Evolutionary conservation across 2,797 vertebrate species (phyloP).

Genomic region (Mico argentatus): DNA sequence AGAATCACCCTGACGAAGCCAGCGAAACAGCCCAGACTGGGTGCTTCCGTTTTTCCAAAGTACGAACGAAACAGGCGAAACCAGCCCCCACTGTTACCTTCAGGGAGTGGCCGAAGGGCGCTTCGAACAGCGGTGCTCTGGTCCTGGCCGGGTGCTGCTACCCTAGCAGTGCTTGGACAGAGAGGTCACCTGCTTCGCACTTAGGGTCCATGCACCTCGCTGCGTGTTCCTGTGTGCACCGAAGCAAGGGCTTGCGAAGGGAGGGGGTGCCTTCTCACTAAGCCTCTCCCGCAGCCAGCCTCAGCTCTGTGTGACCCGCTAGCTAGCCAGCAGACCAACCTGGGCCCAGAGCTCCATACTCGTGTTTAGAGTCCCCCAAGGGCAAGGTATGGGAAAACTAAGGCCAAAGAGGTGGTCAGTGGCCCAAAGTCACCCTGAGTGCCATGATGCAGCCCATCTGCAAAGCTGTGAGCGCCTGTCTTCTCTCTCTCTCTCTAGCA

Average conservation of each 20-base stretch:
- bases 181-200: not conserved
- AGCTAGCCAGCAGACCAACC: not conserved
- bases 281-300: fast-evolving
- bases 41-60: too few relatives aligned
- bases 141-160: not conserved
- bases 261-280: not conserved
- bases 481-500: not conserved
- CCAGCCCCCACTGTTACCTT: not conserved
- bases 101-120: not conserved
- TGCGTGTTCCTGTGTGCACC: not conserved
- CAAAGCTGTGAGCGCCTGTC: fast-evolving
- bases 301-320: not conserved
- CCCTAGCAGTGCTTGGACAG: fast-evolving
- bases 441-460: fast-evolving
- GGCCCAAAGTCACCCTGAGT: not conserved
- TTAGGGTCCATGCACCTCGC: not conserved
- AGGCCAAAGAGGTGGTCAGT: not conserved
- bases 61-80: not conserved
- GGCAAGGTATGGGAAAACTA: not conserved
- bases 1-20: not conserved
- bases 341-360: too few relatives aligned
- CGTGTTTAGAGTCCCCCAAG: not conserved
- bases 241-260: not conserved
- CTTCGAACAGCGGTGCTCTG: not conserved
- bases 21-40: not conserved